phyloP scores from a whole-genome alignment of 2,797 vertebrate genomes.

The Caiman crocodilus region DNA sequence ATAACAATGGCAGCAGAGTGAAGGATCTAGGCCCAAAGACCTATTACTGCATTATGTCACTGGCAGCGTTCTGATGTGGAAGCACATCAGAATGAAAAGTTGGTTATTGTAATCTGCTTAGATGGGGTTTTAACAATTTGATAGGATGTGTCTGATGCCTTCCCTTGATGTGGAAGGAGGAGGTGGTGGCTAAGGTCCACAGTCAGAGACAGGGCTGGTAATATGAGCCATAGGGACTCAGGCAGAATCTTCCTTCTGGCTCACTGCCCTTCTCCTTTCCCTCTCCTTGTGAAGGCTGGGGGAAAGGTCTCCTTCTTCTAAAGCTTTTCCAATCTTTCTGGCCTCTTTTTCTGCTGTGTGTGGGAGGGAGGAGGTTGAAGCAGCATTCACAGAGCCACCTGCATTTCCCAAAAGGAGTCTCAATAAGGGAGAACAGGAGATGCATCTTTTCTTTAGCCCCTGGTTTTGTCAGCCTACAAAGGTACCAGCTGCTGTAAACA shows the following conservation, averaged over 20 bases:
- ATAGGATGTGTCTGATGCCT: not conserved
- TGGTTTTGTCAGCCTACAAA: not conserved
- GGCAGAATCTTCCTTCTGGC: not conserved
- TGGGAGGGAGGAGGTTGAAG: not conserved
- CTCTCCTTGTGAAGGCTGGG: not conserved
- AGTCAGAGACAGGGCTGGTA: not conserved
- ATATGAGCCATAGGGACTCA: not conserved
- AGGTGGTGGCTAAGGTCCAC: not conserved
- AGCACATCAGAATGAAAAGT: too few relatives aligned
- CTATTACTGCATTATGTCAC: not conserved
- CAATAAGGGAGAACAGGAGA: not conserved
- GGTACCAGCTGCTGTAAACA: not conserved
- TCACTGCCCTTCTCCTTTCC: not conserved
- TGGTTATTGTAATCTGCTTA: too few relatives aligned
- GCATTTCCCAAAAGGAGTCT: not conserved
- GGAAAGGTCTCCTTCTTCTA: not conserved
- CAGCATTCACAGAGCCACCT: not conserved
- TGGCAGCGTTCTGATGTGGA: too few relatives aligned
- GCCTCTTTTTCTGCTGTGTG: not conserved
- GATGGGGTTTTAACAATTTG: too few relatives aligned
- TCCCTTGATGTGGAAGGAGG: not conserved
- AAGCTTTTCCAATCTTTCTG: slow-evolving; percentile 19
- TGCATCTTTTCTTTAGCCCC: not conserved
- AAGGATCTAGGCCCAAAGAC: not conserved
- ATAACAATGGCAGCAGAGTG: not conserved